Conservation (phyloP, 2,888 invertebrate species). For the Lissonota sp. region DNA sequence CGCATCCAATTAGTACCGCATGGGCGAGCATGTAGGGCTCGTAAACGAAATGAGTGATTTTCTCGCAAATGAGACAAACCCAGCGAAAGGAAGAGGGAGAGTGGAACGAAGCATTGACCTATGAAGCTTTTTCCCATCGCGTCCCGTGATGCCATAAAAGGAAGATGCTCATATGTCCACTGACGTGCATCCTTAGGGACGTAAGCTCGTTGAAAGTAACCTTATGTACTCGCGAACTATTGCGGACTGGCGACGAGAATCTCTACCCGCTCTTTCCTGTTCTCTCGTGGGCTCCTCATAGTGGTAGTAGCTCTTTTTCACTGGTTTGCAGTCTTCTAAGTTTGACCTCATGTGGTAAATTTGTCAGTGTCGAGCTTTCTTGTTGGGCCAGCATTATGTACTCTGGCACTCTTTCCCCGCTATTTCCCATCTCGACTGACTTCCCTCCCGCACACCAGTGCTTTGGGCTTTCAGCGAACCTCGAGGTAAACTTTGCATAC, state of each 20-base stretch:
- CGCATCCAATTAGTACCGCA: not conserved
- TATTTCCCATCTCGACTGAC: conserved; percentile 15
- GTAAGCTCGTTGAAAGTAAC: conserved; percentile 70
- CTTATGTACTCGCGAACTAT: conserved; percentile 59
- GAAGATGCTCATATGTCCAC: conserved; percentile 68
- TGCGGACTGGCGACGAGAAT: conserved; percentile 23
- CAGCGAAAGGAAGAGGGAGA: not conserved
- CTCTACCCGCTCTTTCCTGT: not conserved
- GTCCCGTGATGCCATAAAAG: conserved; percentile 71
- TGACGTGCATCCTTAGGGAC: conserved; percentile 61
- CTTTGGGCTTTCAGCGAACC: conserved; percentile 17
- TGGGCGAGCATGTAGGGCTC: not conserved
- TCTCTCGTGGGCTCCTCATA: not conserved
- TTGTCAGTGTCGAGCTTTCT: conserved; percentile 69
- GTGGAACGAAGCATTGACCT: conserved; percentile 54
- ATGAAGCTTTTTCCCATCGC: conserved; percentile 69
- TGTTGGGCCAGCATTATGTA: conserved; percentile 64
- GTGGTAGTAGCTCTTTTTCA: conserved; percentile 19
- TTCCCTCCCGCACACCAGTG: conserved; percentile 15
- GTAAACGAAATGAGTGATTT: not conserved
- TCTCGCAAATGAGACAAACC: conserved; percentile 8
- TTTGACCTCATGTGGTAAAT: conserved; percentile 64
- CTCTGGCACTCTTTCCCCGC: conserved; percentile 29
- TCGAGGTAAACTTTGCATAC: conserved; percentile 13
- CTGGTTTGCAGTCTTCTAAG: conserved; percentile 67